Evolutionary conservation across 2,797 vertebrate genomes (phyloP).

Genomic region (Melanotaenia trifasciata): DNA sequence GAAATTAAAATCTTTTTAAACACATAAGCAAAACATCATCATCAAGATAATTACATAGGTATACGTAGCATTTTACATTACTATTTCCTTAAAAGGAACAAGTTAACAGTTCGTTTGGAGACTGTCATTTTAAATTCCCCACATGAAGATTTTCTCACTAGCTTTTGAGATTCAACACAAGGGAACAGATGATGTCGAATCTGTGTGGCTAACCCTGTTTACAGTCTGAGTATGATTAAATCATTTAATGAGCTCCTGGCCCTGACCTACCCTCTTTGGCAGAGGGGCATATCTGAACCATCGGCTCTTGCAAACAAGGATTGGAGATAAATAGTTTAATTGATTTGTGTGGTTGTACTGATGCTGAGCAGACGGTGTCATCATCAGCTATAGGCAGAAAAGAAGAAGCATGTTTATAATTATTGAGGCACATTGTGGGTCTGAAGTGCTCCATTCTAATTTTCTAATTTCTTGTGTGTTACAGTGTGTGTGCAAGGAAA

Average conservation of each 20-base stretch:
- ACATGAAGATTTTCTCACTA: conserved; percentile 10
- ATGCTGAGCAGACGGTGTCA: conserved; percentile 18
- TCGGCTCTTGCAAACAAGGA: conserved; percentile 26
- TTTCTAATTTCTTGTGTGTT: conserved; percentile 30
- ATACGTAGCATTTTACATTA: too few species aligned
- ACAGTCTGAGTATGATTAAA: conserved; percentile 28
- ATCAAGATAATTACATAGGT: too few species aligned
- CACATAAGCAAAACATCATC: too few species aligned
- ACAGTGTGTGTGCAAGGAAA: conserved; percentile 16
- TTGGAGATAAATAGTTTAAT: conserved; percentile 31
- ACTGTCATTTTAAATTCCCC: conserved; percentile 5
- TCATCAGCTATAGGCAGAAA: conserved; percentile 25
- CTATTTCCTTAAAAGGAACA: too few species aligned
- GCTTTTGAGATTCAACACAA: conserved; percentile 19
- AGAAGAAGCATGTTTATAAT: conserved; percentile 33
- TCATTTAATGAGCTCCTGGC: conserved; percentile 17
- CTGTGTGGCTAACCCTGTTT: conserved; percentile 22
- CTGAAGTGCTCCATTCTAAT: conserved; percentile 22
- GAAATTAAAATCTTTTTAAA: too few species aligned
- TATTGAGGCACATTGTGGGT: conserved; percentile 13
- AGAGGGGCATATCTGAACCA: conserved; percentile 13
- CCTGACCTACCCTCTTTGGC: conserved; percentile 30
- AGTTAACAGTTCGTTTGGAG: too few species aligned
- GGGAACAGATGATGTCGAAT: conserved; percentile 14
- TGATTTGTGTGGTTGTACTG: conserved; percentile 37